A percentile compares a stretch with the other conserved stretches of the same genome.
These are phyloP conservation scores for Nemurella pictetii DNA, from an alignment of 2,888 invertebrate species.

Conservation along the genomic window DNA sequence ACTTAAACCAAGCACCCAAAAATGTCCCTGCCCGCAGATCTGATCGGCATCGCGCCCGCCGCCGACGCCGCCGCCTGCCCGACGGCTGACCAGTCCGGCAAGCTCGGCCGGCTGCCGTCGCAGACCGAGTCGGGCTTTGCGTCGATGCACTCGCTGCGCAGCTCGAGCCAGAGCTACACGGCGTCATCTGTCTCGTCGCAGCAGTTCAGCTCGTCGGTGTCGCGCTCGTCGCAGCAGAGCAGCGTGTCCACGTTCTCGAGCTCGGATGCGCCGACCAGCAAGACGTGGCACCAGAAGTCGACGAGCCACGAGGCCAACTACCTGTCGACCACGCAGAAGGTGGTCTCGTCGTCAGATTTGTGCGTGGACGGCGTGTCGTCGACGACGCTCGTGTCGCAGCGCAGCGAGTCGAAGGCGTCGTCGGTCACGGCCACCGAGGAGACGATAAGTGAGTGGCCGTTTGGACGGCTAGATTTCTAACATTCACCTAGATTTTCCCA, in stretches of 20 bases:
- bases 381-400: slow-evolving; percentile 22
- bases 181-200: slow-evolving; percentile 46
- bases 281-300: slow-evolving; percentile 35
- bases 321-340: slow-evolving; percentile 28
- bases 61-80: not conserved
- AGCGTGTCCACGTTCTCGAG: slow-evolving; percentile 40
- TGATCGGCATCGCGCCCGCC: slow-evolving; percentile 12
- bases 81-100: not conserved
- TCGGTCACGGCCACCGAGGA: slow-evolving; percentile 4
- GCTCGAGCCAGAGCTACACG: slow-evolving; percentile 62
- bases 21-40: not conserved
- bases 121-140: slow-evolving; percentile 62
- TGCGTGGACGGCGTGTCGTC: slow-evolving; percentile 15
- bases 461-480: too few species aligned
- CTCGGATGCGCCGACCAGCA: slow-evolving; percentile 35
- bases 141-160: slow-evolving; percentile 65
- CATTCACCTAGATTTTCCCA: too few species aligned
- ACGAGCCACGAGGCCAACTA: slow-evolving; percentile 32
- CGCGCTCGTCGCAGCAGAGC: slow-evolving; percentile 65
- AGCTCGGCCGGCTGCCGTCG: slow-evolving; percentile 45
- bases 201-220: slow-evolving; percentile 40
- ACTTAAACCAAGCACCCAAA: too few species aligned
- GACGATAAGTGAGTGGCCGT: slow-evolving; percentile 24
- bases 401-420: slow-evolving; percentile 31
- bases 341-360: slow-evolving; percentile 32